Evolutionary conservation across 1,140 invertebrate species (phyloP).

Genomic region (Arion vulgaris): DNA sequence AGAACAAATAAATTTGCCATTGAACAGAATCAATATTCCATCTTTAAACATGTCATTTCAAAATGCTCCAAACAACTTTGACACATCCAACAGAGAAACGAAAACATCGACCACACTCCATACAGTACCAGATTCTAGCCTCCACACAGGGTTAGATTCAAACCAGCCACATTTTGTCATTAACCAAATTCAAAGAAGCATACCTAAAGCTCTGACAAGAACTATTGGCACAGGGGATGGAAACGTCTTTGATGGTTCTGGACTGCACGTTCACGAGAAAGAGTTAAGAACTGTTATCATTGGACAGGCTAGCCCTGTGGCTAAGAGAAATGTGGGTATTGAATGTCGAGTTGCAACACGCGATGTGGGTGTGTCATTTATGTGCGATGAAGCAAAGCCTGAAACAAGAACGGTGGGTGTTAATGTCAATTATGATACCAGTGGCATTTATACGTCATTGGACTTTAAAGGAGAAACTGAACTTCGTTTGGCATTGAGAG

Average conservation of each 20-base stretch:
- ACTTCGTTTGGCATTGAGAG: constrained; percentile 60
- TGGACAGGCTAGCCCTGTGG: constrained; percentile 51
- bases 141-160: neutral
- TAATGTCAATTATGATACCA: constrained; percentile 63
- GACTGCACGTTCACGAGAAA: constrained; percentile 70
- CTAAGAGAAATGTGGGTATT: constrained; percentile 78
- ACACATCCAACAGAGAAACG: neutral
- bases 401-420: constrained; percentile 62
- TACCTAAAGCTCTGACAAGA: constrained; percentile 61
- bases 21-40: neutral
- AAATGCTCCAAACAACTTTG: neutral
- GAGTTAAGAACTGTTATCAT: constrained; percentile 71
- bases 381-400: constrained; percentile 66
- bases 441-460: constrained; percentile 54
- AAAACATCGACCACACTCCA: neutral
- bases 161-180: constrained; percentile 40
- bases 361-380: constrained; percentile 69
- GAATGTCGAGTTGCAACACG: constrained; percentile 80
- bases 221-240: constrained; percentile 70
- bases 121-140: neutral
- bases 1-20: neutral
- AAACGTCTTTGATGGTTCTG: constrained; percentile 66
- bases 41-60: constrained; percentile 32
- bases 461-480: constrained; percentile 66
- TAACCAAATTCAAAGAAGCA: constrained; percentile 44